These are phyloP conservation scores for Macrophya annulata DNA, from an alignment of 2,888 invertebrate genomes.

Conservation along the genomic window DNA sequence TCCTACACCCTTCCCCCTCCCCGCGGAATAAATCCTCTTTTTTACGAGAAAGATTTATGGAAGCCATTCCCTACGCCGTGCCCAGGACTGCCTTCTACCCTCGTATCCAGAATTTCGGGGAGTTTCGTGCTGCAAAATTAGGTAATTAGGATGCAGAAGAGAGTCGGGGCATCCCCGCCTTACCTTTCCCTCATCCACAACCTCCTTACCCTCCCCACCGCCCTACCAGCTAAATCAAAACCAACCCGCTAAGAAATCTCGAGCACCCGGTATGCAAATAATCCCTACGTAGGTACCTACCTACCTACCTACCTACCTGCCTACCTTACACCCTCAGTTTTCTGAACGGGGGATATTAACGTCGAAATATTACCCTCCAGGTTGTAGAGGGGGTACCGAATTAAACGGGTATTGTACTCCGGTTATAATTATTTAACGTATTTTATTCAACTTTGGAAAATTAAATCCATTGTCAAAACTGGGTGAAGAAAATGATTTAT, in stretches of 20 bases:
- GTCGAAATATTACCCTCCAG: constrained; percentile 32
- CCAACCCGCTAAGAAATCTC: constrained; percentile 72
- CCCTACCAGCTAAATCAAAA: constrained; percentile 75
- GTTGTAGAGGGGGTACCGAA: not conserved
- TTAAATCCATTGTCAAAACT: no score
- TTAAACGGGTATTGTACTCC: not conserved
- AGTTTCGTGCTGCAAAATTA: constrained; percentile 75
- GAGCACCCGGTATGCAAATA: constrained; percentile 74
- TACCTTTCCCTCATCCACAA: constrained; percentile 24
- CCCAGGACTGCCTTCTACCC: constrained; percentile 55
- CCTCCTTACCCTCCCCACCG: constrained; percentile 27
- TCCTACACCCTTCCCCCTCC: constrained; percentile 55
- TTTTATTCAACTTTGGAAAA: not conserved
- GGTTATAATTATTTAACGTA: not conserved
- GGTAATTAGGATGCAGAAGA: constrained; percentile 79
- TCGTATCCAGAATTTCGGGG: constrained; percentile 73
- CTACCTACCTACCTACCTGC: not conserved
- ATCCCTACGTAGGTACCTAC: constrained; percentile 50
- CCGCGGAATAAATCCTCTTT: constrained; percentile 77
- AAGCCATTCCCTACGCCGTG: constrained; percentile 73
- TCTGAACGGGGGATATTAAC: constrained; percentile 15
- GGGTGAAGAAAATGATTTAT: not conserved
- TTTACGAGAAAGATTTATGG: constrained; percentile 79
- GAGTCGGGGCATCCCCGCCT: constrained; percentile 51
- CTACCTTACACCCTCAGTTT: not conserved